These are phyloP conservation scores for Seriola quinqueradiata DNA, from an alignment of 2,113 vertebrate species.

Conservation along the genomic window DNA sequence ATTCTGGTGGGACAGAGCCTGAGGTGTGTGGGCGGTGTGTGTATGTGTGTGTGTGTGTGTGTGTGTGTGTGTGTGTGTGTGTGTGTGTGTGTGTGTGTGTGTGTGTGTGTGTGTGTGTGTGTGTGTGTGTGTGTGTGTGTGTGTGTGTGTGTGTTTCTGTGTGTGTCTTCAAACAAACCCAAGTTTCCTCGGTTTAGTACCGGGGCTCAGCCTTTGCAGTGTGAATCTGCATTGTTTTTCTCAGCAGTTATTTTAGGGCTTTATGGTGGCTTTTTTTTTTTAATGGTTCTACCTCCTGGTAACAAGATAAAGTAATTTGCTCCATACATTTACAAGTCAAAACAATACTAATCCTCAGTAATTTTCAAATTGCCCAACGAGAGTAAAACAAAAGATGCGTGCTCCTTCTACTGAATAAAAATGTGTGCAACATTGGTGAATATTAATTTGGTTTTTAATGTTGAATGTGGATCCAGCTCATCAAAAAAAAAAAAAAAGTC, in stretches of 20 bases:
- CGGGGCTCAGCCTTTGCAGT: constrained; percentile 1
- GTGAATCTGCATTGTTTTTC: constrained; percentile 6
- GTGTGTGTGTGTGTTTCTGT: not conserved
- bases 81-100: too few species aligned
- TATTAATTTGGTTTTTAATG: constrained; percentile 38
- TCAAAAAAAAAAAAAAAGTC: not conserved
- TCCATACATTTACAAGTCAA: not conserved
- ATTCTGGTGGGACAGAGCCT: constrained; percentile 32
- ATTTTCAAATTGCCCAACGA: constrained; percentile 3
- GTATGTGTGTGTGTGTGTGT: not conserved
- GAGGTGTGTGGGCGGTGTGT: constrained; percentile 37
- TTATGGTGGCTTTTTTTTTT: constrained; percentile 19
- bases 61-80: too few species aligned
- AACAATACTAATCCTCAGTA: not conserved
- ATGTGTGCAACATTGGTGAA: not conserved
- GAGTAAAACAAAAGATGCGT: constrained; percentile 2
- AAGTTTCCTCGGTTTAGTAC: constrained; percentile 2
- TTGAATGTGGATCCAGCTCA: not conserved
- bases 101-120: too few species aligned
- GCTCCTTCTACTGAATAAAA: constrained; percentile 2
- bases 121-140: too few species aligned
- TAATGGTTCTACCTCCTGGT: not conserved
- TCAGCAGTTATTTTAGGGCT: constrained; percentile 10
- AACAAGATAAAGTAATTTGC: constrained; percentile 3
- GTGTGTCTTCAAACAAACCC: constrained; percentile 34